A percentile compares a stretch with the other conserved stretches of the same genome.
These are phyloP conservation scores for Geodia barretti DNA, from an alignment of 37 sponge, comb jelly and placozoan genomes.

Conservation along the genomic window DNA sequence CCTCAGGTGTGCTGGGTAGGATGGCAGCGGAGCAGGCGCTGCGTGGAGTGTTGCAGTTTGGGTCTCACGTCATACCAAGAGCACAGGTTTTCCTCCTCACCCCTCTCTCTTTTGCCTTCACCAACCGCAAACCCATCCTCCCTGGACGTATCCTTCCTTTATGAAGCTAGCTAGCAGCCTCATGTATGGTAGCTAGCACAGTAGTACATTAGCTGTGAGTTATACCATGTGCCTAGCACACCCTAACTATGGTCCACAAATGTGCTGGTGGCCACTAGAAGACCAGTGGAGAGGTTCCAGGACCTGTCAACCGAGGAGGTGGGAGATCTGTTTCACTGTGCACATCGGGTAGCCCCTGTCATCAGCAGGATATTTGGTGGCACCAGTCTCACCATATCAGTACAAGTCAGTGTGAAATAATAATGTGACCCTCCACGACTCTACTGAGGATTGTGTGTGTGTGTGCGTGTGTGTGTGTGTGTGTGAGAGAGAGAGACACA, in stretches of 20 bases:
- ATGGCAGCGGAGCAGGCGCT: conserved; percentile 1
- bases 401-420: conserved; percentile 48
- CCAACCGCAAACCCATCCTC: conserved; percentile 74
- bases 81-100: conserved; percentile 47
- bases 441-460: background rate
- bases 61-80: conserved; percentile 35
- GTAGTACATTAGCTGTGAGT: background rate
- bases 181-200: too few species aligned
- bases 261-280: conserved; percentile 58
- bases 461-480: conserved; percentile 34
- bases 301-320: conserved; percentile 77
- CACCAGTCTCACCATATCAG: conserved; percentile 59
- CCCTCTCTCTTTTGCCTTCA: conserved; percentile 74
- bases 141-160: conserved; percentile 94
- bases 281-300: conserved; percentile 59
- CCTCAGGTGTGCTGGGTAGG: too few species aligned
- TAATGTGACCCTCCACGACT: too few species aligned
- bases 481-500: conserved; percentile 8
- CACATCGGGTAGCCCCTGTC: conserved; percentile 53
- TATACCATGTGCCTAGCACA: background rate
- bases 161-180: too few species aligned
- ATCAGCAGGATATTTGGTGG: conserved; percentile 40
- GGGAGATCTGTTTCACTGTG: conserved; percentile 64
- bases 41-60: conserved; percentile 42
- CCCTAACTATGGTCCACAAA: conserved; percentile 36